Conservation (phyloP, 2,113 vertebrate genomes). For the Aplodontia rufa region DNA sequence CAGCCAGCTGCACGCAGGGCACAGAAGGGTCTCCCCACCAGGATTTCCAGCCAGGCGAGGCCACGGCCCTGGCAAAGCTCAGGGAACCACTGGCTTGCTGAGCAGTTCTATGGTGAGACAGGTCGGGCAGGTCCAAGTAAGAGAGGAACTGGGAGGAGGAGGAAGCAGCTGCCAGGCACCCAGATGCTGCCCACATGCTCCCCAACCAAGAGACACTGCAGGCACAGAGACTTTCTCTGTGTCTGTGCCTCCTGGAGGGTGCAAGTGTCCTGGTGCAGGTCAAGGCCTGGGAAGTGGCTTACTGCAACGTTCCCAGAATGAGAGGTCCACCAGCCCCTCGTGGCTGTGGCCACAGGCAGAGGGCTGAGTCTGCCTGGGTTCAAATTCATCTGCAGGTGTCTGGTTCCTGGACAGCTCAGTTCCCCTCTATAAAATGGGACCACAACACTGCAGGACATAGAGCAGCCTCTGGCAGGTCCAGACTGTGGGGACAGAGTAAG, state of each 20-base stretch:
- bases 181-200: accelerated
- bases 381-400: accelerated
- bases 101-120: slow-evolving; percentile 59
- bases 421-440: neutral
- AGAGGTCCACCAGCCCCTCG: neutral
- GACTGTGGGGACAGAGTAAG: neutral
- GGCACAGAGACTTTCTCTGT: accelerated
- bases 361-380: neutral
- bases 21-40: neutral
- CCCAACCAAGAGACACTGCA: neutral
- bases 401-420: neutral
- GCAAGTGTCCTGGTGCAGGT: accelerated
- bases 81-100: slow-evolving; percentile 72
- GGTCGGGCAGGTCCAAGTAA: neutral
- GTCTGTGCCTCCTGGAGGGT: accelerated
- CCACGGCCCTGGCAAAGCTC: slow-evolving; percentile 59
- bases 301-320: accelerated
- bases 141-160: neutral
- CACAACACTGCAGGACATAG: too few species aligned
- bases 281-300: accelerated
- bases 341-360: neutral
- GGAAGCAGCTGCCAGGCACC: accelerated
- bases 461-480: accelerated
- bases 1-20: neutral
- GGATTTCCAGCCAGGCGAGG: neutral